These are phyloP conservation scores for Panagrolaimus sp. DNA, from an alignment of 1,140 invertebrate genomes.

Conservation along the genomic window DNA sequence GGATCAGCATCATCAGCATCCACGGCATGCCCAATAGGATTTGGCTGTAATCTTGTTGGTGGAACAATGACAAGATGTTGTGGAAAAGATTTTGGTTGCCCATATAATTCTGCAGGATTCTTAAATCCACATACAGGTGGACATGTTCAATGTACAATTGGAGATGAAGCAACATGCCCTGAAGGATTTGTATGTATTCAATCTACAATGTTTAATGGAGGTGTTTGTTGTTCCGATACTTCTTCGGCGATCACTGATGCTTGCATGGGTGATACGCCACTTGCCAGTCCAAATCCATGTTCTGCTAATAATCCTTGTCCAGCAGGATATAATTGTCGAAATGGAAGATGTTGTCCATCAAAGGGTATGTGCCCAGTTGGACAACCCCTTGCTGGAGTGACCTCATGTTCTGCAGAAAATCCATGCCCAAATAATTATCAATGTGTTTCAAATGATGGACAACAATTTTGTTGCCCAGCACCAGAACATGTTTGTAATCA, in stretches of 20 bases:
- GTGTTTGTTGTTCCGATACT: constrained; percentile 45
- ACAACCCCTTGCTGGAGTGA: constrained; percentile 47
- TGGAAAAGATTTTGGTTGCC: constrained; percentile 54
- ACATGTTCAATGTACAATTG: constrained; percentile 49
- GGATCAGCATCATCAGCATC: background rate
- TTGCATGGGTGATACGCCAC: constrained; percentile 48
- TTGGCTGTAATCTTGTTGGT: constrained; percentile 53
- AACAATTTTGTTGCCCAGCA: constrained; percentile 54
- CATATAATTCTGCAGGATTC: constrained; percentile 55
- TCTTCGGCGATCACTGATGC: constrained; percentile 35
- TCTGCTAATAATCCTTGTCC: constrained; percentile 49
- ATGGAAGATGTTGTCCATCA: constrained; percentile 52
- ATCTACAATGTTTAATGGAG: constrained; percentile 42
- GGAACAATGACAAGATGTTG: constrained; percentile 55
- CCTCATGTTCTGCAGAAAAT: constrained; percentile 49
- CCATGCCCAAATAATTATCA: constrained; percentile 57
- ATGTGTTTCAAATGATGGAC: constrained; percentile 51
- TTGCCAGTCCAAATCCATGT: constrained; percentile 48
- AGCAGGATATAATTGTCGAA: constrained; percentile 43
- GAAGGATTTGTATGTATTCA: constrained; percentile 34
- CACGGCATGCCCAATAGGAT: constrained; percentile 46
- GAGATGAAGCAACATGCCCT: constrained; percentile 47
- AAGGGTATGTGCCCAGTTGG: constrained; percentile 54
- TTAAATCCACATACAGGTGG: constrained; percentile 48
- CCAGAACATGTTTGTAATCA: constrained; percentile 41